These are phyloP conservation scores for Cerastis rubricosa DNA, from an alignment of 2,888 invertebrate species.

Conservation along the genomic window DNA sequence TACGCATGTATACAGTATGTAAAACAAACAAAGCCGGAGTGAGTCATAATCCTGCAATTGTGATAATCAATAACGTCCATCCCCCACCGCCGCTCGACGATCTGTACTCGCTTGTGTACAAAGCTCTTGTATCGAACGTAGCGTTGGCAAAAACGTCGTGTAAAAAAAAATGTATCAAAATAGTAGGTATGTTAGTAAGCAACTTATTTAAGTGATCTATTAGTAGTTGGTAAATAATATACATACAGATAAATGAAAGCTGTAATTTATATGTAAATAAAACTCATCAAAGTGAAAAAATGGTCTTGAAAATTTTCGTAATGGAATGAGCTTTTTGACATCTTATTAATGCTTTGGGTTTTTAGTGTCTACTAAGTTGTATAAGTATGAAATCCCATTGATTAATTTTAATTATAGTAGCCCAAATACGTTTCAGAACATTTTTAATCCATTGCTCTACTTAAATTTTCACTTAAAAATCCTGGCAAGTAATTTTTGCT, in stretches of 20 bases:
- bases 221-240: no score
- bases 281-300: not conserved
- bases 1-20: slow-evolving; percentile 43
- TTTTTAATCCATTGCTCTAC: not conserved
- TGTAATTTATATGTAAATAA: no score
- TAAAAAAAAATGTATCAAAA: not conserved
- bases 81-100: slow-evolving; percentile 71
- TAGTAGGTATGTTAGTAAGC: not conserved
- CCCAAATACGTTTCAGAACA: not conserved
- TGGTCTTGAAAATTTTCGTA: not conserved
- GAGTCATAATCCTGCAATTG: slow-evolving; percentile 85
- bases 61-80: slow-evolving; percentile 85
- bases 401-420: not conserved
- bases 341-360: not conserved
- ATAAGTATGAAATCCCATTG: not conserved
- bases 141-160: slow-evolving; percentile 70
- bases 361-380: not conserved
- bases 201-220: not conserved
- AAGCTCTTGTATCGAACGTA: slow-evolving; percentile 72
- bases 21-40: slow-evolving; percentile 69
- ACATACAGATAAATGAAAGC: no score
- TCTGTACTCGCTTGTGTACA: slow-evolving; percentile 80
- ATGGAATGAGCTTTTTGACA: not conserved
- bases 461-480: not conserved
- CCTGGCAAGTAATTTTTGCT: not conserved